Base-by-base conservation (phyloP, 53 echinoderm and acorn worm species). In the Echinometra lucunter region DNA sequence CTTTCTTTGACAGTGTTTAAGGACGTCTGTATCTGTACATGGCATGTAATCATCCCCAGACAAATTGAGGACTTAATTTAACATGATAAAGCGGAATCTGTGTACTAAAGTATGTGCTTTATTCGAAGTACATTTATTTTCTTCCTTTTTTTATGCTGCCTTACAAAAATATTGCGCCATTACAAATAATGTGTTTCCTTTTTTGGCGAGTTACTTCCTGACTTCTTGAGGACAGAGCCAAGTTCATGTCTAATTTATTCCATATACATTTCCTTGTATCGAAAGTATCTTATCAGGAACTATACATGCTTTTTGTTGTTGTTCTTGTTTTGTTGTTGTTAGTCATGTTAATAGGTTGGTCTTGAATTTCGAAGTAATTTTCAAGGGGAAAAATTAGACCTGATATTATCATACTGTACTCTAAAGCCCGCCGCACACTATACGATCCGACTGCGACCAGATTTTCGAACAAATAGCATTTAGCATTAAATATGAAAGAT, bases 191-290 rank as follows among this genome's bases (percentile, higher is more conserved):
- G 28, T 49, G 85, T 85, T 85, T 81, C 81, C 47, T 11, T 85
- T 85, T 49, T 85, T 85, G 28, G 49, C 85, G 49, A 85, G 45
- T 85, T 49, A 85, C 13, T 85, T 85, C 85, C 85, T 45, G 85
- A 25, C n/a, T 25, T 15, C 37, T 85, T 85, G 45, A 85, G 49
- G 4, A 19, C 1, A 49, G 7, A 49, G 45, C 49, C 85, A 53
- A 85, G 85, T 85, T n/a, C 85, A n/a, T n/a, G n/a, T n/a, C 49
- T 49, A n/a, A 47, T 47, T 47, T 47, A 30, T 85, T 85, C 49
- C 28, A 85, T 85, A n/a, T 12, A 49, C 49, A 85, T 85, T 85
- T 85, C 85, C 85, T 85, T 85, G 85, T 85, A 85, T 49, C 85
- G 81, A 81, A 81, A 81, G 42, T 44, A 21, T 81, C 19, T 81